A percentile compares a stretch with the other conserved stretches of the same genome.
These are phyloP conservation scores for Rhinopomastus cyanomelas DNA, from an alignment of 2,113 vertebrate species.

Conservation along the genomic window DNA sequence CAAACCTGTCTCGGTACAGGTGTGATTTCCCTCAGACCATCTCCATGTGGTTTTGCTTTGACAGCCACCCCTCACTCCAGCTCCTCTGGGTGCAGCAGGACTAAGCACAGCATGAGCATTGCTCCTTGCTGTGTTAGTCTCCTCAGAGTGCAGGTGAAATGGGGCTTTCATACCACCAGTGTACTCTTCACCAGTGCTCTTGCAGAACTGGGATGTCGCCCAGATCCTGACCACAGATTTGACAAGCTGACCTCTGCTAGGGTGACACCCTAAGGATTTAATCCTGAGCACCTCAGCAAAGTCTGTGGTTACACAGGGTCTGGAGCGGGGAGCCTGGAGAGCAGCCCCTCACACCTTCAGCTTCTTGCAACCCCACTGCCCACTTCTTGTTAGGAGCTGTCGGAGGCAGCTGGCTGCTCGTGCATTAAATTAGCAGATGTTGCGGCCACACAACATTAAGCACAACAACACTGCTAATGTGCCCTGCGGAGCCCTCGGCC, in stretches of 20 bases:
- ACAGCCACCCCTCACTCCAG: fast-evolving
- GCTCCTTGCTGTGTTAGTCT: background rate
- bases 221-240: background rate
- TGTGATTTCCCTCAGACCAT: background rate
- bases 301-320: fast-evolving
- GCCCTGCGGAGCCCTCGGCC: constrained; percentile 57
- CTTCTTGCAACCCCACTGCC: background rate
- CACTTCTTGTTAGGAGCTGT: constrained; percentile 64
- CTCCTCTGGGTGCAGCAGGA: background rate
- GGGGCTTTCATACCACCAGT: background rate
- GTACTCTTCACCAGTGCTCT: background rate
- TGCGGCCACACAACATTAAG: constrained; percentile 63
- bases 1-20: fast-evolving
- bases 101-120: background rate
- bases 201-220: background rate
- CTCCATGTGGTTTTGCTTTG: background rate
- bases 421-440: constrained; percentile 76
- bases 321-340: background rate
- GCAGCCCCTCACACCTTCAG: background rate
- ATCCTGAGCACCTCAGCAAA: fast-evolving
- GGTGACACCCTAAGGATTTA: background rate
- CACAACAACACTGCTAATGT: constrained; percentile 68
- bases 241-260: background rate
- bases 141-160: background rate
- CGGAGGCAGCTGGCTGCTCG: constrained; percentile 58